These are phyloP conservation scores for Oncopodura yosiiana DNA, from an alignment of 1,140 invertebrate genomes.

Conservation along the genomic window DNA sequence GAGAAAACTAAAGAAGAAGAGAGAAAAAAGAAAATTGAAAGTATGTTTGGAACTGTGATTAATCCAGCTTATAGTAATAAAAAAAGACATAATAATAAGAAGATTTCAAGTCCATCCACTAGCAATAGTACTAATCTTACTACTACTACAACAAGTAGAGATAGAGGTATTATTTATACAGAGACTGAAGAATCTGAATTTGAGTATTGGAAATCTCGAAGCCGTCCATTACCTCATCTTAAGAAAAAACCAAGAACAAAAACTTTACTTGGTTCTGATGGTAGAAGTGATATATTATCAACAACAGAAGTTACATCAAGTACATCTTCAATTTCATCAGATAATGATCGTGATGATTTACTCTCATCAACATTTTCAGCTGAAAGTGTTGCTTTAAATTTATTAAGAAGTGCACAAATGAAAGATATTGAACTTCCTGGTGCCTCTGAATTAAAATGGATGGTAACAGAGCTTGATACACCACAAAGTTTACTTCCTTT, in stretches of 20 bases:
- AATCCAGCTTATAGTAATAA: not conserved
- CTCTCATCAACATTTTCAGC: slow-evolving; percentile 50
- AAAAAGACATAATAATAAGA: no score
- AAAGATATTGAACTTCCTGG: slow-evolving; percentile 56
- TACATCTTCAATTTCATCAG: slow-evolving; percentile 49
- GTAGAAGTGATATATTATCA: slow-evolving; percentile 29
- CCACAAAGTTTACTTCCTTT: slow-evolving; percentile 67
- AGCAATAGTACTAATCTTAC: no score
- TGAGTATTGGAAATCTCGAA: slow-evolving; percentile 29
- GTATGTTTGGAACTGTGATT: slow-evolving; percentile 26
- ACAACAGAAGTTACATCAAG: slow-evolving; percentile 27
- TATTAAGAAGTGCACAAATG: slow-evolving; percentile 65
- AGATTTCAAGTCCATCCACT: no score
- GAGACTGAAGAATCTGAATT: slow-evolving; percentile 36
- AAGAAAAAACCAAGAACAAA: slow-evolving; percentile 25
- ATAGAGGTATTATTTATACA: slow-evolving; percentile 8
- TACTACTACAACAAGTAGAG: no score
- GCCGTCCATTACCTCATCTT: slow-evolving; percentile 27
- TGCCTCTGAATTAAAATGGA: slow-evolving; percentile 69
- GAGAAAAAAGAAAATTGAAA: slow-evolving; percentile 13
- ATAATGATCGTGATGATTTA: slow-evolving; percentile 51
- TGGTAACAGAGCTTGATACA: slow-evolving; percentile 67
- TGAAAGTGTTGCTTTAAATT: slow-evolving; percentile 64
- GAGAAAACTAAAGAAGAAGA: slow-evolving; percentile 13
- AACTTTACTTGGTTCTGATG: slow-evolving; percentile 25